Conservation (phyloP, 2,888 invertebrate species). For the Mesorhabditis belari region DNA sequence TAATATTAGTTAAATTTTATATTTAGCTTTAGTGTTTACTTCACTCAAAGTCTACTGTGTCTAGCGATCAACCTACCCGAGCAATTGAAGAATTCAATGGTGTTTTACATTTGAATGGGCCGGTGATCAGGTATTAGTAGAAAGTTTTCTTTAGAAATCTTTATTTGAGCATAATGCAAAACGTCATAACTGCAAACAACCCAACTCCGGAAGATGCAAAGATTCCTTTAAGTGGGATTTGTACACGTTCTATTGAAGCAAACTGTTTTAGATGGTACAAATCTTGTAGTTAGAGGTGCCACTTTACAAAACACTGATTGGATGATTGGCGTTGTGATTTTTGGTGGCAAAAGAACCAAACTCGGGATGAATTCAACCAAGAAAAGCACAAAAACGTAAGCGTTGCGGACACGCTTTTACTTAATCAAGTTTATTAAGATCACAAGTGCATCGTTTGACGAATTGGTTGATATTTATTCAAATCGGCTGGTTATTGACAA, state of each 20-base stretch:
- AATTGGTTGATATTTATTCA: slow-evolving; percentile 1
- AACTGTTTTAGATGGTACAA: slow-evolving; percentile 65
- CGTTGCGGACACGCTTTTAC: slow-evolving; percentile 4
- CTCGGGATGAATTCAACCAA: slow-evolving; percentile 86
- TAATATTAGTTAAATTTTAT: neutral
- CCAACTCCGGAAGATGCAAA: too few relatives aligned
- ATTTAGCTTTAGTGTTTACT: neutral
- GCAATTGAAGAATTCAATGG: neutral
- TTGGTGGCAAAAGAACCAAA: slow-evolving; percentile 95
- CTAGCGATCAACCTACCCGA: neutral
- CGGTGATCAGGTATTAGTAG: neutral
- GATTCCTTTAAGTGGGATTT: too few relatives aligned
- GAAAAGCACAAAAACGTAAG: slow-evolving; percentile 73
- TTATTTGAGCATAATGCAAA: too few relatives aligned
- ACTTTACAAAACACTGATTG: slow-evolving; percentile 90
- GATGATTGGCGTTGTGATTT: slow-evolving; percentile 84
- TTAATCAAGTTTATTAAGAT: slow-evolving; percentile 51
- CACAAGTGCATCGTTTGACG: slow-evolving; percentile 73
- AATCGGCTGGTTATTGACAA: neutral
- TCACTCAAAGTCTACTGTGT: neutral
- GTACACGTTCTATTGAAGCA: too few relatives aligned
- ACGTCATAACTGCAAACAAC: too few relatives aligned
- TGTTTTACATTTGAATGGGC: neutral
- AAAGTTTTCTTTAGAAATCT: neutral
- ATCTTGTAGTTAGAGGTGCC: slow-evolving; percentile 85